phyloP scores from a whole-genome alignment of 2,888 invertebrate genomes.

The Rotaria socialis region DNA sequence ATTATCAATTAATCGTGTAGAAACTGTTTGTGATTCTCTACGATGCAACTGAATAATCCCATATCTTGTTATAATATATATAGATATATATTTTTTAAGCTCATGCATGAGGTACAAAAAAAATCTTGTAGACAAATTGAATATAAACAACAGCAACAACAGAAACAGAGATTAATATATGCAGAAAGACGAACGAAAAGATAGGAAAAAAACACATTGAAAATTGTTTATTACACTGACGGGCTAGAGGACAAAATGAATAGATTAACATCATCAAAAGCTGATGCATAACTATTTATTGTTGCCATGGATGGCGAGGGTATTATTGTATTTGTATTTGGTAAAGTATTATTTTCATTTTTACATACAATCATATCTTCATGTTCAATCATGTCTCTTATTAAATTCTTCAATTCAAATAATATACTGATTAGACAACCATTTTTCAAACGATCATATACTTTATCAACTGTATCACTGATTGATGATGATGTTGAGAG shows the following conservation, averaged over 20 bases:
- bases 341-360: not conserved
- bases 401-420: conserved; percentile 29
- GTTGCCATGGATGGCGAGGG: not conserved
- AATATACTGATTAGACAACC: conserved; percentile 5
- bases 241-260: not conserved
- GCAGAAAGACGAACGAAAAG: not conserved
- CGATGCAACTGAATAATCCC: not conserved
- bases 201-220: not conserved
- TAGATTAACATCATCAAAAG: not conserved
- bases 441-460: conserved; percentile 25
- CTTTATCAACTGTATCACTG: conserved; percentile 16
- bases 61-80: not conserved
- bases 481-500: not conserved
- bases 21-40: too few species aligned
- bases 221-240: not conserved
- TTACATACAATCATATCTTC: conserved; percentile 5
- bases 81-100: conserved; percentile 15
- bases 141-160: conserved; percentile 27
- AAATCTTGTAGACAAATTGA: conserved; percentile 2
- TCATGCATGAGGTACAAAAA: conserved; percentile 1
- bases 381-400: conserved; percentile 17
- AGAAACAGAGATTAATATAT: not conserved
- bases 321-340: not conserved
- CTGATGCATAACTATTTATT: conserved; percentile 5
- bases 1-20: too few species aligned